Conservation (phyloP, 2,113 vertebrate genomes). For the Erpornis zantholeuca region DNA sequence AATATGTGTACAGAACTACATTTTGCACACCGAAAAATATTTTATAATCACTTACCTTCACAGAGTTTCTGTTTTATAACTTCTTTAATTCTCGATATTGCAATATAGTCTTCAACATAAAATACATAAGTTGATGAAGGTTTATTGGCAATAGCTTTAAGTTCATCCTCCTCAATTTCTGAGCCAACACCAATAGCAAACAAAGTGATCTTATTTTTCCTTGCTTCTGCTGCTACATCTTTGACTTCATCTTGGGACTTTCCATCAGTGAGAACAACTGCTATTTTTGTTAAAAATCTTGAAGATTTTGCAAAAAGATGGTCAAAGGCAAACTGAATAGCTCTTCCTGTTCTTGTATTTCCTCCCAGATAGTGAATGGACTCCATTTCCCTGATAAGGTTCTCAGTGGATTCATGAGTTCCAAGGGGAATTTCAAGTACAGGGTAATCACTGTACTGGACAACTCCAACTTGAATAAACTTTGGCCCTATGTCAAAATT, state of each 20-base stretch:
- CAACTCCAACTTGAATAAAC: slow-evolving; percentile 94
- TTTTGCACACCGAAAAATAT: neutral
- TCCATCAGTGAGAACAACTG: slow-evolving; percentile 93
- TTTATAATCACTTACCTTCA: slow-evolving; percentile 82
- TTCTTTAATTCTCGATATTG: slow-evolving; percentile 94
- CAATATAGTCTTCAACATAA: slow-evolving; percentile 94
- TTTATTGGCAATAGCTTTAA: slow-evolving; percentile 92
- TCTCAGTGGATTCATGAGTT: slow-evolving; percentile 76
- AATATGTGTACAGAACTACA: neutral
- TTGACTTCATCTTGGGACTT: slow-evolving; percentile 95
- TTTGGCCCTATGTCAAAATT: slow-evolving; percentile 94
- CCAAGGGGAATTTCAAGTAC: slow-evolving; percentile 91
- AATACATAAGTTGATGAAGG: slow-evolving; percentile 93
- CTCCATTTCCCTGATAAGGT: slow-evolving; percentile 84
- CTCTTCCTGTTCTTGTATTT: slow-evolving; percentile 92
- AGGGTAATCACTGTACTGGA: slow-evolving; percentile 94
- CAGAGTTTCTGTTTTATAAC: slow-evolving; percentile 96
- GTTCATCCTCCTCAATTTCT: slow-evolving; percentile 86
- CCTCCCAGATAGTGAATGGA: slow-evolving; percentile 91
- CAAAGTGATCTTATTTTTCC: slow-evolving; percentile 89
- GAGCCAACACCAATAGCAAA: slow-evolving; percentile 95
- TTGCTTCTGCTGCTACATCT: slow-evolving; percentile 87
- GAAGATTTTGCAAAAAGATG: slow-evolving; percentile 91
- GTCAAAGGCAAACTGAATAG: slow-evolving; percentile 90
- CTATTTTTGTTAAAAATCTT: slow-evolving; percentile 91